Evolutionary conservation across 2,888 invertebrate species (phyloP), one percentile per base, ranked within the genome.

Genomic region (Ferdinandea cuprea): DNA sequence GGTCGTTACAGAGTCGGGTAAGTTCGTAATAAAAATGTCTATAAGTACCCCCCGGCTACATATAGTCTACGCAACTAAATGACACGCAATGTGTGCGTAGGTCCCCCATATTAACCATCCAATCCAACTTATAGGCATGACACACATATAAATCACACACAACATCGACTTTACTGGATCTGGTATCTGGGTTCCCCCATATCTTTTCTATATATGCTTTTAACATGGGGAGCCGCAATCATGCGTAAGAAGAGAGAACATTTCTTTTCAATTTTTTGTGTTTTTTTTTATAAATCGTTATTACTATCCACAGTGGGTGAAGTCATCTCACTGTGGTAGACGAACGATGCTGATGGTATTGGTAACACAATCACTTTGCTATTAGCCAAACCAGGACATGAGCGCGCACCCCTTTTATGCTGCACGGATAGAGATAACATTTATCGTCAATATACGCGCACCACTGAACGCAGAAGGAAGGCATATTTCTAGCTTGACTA

Each of bases 401-500:
- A 28, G 19, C 48, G n/a, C 44, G 58, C 42, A 73, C 61, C 77
- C 71, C 77, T 77, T 76, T 81, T 61, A 71, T 65, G 65, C 71
- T 81, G 81, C 76, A 81, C 59, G 81, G 40, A 44, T 71, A 63
- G 58, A 80, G 80, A 81, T 81, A 81, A 77, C 81, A 81, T 81
- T 81, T 81, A 81, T 81, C 76, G 81, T 44, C 71, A 77, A 21
- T 37, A 65, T 65, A 59, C 48, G 65, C 81, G 81, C 81, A 71
- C 54, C 81, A 77, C 58, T 71, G 81, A 81, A 46, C 59, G 37
- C 59, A 61, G 48, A 15, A 56, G 15, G 59, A 66, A 54, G 48
- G 61, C 63, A 69, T 50, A 69, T 80, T 69, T 52, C 21, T 44
- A 74, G 54, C 68, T 68, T 48, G 54, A 68, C 21, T 80, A 68